A percentile compares a stretch with the other conserved stretches of the same genome.
Conservation (phyloP, 2,797 vertebrate species). For the Argentina silus region DNA sequence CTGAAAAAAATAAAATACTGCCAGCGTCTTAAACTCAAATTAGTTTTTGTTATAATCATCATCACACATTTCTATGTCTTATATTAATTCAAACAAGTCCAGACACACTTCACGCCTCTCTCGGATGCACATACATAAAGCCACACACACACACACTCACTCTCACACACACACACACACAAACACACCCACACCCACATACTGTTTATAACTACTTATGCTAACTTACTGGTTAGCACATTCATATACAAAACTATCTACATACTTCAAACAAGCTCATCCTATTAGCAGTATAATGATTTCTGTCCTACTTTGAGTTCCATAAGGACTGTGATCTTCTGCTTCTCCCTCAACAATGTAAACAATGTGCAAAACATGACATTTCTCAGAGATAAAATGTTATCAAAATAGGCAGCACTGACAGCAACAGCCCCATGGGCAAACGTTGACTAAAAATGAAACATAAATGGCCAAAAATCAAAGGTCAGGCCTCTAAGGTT, state of each 20-base stretch:
- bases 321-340: not conserved
- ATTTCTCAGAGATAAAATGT: not conserved
- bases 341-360: not conserved
- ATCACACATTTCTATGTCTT: not conserved
- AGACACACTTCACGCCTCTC: not conserved
- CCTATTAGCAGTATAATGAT: not conserved
- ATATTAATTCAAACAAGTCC: not conserved
- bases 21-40: constrained; percentile 4
- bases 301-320: not conserved
- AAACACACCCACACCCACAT: not conserved
- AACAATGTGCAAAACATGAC: not conserved
- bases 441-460: not conserved
- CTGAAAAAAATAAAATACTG: not conserved
- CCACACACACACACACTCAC: not conserved
- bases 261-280: not conserved
- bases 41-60: not conserved
- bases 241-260: not conserved
- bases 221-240: not conserved
- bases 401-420: not conserved
- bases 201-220: not conserved
- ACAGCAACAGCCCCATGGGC: not conserved
- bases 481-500: not conserved
- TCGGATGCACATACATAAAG: no score
- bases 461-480: not conserved
- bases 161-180: not conserved